Evolutionary conservation across 2,797 vertebrate species (phyloP).

Genomic region (Pseudopleuronectes americanus): DNA sequence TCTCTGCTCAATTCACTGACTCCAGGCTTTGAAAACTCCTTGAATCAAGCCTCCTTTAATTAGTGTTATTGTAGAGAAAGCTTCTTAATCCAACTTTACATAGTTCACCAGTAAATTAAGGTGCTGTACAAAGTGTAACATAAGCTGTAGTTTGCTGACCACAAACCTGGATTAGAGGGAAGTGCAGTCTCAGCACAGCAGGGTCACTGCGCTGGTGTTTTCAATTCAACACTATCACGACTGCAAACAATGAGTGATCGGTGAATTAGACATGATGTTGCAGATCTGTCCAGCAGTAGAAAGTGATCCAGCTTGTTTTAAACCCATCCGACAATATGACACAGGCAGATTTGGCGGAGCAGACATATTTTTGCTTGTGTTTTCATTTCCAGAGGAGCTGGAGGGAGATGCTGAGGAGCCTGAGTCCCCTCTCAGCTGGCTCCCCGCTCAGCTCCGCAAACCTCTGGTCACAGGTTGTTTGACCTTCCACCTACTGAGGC

Average conservation of each 20-base stretch:
- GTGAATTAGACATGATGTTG: too few relatives aligned
- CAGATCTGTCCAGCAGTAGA: too few relatives aligned
- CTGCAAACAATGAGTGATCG: not conserved
- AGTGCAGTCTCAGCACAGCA: slow-evolving; percentile 20
- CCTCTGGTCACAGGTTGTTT: slow-evolving; percentile 69
- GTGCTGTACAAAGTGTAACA: slow-evolving; percentile 10
- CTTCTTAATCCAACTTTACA: slow-evolving; percentile 12
- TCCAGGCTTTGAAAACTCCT: slow-evolving; percentile 1
- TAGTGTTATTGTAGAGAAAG: slow-evolving; percentile 35
- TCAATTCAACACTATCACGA: not conserved
- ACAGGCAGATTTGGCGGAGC: not conserved
- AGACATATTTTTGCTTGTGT: slow-evolving; percentile 22
- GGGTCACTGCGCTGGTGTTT: not conserved
- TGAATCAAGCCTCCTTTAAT: slow-evolving; percentile 34
- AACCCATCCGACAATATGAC: too few relatives aligned
- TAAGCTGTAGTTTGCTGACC: slow-evolving; percentile 21
- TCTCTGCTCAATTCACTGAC: not conserved
- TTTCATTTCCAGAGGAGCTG: slow-evolving; percentile 63
- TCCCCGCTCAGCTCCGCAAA: slow-evolving; percentile 63
- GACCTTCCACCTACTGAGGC: slow-evolving; percentile 1
- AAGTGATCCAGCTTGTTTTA: too few relatives aligned
- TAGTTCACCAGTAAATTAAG: not conserved
- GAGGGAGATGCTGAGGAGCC: slow-evolving; percentile 62
- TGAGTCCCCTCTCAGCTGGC: slow-evolving; percentile 73
- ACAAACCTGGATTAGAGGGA: slow-evolving; percentile 29